Base-by-base conservation (phyloP, 2,113 vertebrate species). In the Chrysochloris asiatica region DNA sequence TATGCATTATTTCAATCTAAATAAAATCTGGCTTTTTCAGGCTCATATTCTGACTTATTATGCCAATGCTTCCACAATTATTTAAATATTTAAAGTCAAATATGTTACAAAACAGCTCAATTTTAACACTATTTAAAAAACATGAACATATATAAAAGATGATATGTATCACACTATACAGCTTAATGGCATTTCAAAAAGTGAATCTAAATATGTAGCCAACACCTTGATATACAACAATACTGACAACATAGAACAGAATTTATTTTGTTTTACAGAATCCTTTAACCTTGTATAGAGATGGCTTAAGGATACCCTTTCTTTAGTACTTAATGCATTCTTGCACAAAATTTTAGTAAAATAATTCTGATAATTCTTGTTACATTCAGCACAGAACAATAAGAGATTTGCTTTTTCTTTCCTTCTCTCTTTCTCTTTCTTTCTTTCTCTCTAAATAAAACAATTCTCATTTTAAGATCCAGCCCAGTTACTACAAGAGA, bases 381-480 rank as follows among this genome's bases (percentile, higher is more conserved):
- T 38, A 61, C 7, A 69, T 71, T 47, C 17, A 41, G 50, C 43
- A 48, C 75, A 33, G 61, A 86, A 88, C n/a, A 80, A 69, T 3
- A 56, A 9, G 24, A 0, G 5, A 43, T 54, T 92, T 12, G 76
- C 52, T 80, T 86, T 88, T 83, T 85, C 45, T 73, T 80, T 73
- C 67, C 17, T 56, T 22, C 17, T 56, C 24, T 56, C 92, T 41
- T 17, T n/a, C 52, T 80, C n/a, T n/a, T n/a, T n/a, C n/a, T n/a
- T n/a, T n/a, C n/a, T n/a, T n/a, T n/a, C n/a, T n/a, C n/a, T n/a
- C 71, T 78, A 73, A 56, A 89, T 73, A 84, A 87, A 83, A 47
- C 22, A 76, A 79, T 83, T 96, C 47, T 54, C 47, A 95, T 89
- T 95, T 88, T 69, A 50, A 10, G 88, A 3, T 65, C 97, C 52